Base-by-base conservation (phyloP, 2,797 vertebrate species). In the Falco columbarius region DNA sequence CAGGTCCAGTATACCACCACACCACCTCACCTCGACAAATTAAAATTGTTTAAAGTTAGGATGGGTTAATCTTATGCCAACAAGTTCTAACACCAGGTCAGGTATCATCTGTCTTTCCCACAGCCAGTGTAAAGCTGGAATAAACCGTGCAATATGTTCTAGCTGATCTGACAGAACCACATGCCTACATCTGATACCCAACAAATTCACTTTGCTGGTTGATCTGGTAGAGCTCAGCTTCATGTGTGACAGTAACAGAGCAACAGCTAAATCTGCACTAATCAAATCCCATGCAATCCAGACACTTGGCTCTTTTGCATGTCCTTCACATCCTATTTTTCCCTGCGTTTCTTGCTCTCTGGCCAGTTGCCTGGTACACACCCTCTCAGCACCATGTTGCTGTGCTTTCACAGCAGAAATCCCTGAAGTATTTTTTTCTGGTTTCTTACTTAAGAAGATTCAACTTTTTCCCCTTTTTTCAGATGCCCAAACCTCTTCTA, bases 11-110 rank as follows among this genome's bases (percentile, higher is more conserved):
- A 38, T 4, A 70, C 6, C 12, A 24, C 9, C 13, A 7, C 8
- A 8, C 5, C 7, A 2, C 22, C 44, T 29, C 1, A 1, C 10
- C 5, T 14, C 1, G 1, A 46, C 13, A 86, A 82, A 68, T 14
- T 22, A 36, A 12, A 56, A 56, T 34, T 63, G 12, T 88, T 72
- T 29, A 4, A 81, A 75, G 12, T 72, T 71, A 77, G 29, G 49
- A n/a, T 19, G 34, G 12, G 26, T 65, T 88, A 86, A 65, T 21
- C 54, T 81, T 14, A 38, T 36, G 73, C 49, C 46, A 88, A 72
- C 1, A 74, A 42, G 19, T 68, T 86, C 86, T 75, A 88, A 86
- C 6, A 2, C 10, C 30, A 49, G 56, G 32, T 79, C 68, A 86
- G 90, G 76, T 58, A 90, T 61, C 56, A 68, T 6, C 40, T 62